Evolutionary conservation across 2,888 invertebrate genomes (phyloP).

Genomic region (Parasteatoda lunata): DNA sequence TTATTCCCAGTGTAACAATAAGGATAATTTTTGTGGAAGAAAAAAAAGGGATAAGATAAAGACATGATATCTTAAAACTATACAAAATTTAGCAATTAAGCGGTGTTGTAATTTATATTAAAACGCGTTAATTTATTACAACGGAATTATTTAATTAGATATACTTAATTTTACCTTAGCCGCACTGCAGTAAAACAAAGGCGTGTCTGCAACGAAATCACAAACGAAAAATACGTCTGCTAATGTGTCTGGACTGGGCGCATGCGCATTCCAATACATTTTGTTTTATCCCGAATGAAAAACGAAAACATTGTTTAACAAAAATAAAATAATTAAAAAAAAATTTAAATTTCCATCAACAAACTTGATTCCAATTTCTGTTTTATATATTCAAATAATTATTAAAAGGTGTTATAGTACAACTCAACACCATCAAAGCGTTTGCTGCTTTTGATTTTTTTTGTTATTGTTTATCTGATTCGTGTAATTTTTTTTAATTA

Average conservation of each 20-base stretch:
- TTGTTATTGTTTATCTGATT: conserved; percentile 45
- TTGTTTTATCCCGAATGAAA: neutral
- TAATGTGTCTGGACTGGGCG: neutral
- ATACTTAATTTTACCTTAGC: too few species aligned
- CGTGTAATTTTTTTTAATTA: conserved; percentile 49
- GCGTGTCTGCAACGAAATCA: neutral
- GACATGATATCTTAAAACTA: too few species aligned
- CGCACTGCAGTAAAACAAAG: neutral
- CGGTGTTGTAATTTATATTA: too few species aligned
- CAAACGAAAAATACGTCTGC: neutral
- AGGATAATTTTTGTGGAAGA: too few species aligned
- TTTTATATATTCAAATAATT: too few species aligned
- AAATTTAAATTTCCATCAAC: too few species aligned
- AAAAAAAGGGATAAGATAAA: too few species aligned
- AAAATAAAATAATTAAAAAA: neutral
- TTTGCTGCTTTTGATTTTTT: conserved; percentile 34
- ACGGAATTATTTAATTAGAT: too few species aligned
- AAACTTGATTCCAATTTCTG: too few species aligned
- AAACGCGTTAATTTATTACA: too few species aligned
- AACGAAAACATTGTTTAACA: neutral
- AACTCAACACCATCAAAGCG: conserved; percentile 19
- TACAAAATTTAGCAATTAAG: too few species aligned
- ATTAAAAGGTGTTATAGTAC: neutral
- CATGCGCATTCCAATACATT: neutral
- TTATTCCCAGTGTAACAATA: too few species aligned